Evolutionary conservation across 2,797 vertebrate species (phyloP).

Genomic region (Clarias platycephalus): DNA sequence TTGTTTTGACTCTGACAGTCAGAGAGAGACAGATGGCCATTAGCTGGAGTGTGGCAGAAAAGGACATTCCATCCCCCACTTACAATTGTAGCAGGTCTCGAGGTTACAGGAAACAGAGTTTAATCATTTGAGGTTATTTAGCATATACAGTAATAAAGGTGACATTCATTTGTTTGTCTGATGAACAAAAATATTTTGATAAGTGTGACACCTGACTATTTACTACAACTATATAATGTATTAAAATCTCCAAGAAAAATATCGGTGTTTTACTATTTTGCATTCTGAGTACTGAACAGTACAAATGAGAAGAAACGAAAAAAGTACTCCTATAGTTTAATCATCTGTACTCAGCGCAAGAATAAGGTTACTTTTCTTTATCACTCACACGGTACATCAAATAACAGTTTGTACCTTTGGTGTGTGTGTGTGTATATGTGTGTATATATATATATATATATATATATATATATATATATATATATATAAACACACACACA

Average conservation of each 20-base stretch:
- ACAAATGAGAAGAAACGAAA: neutral
- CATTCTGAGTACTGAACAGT: neutral
- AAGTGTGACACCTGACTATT: no score
- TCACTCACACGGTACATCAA: neutral
- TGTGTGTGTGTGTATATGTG: no score
- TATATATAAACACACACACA: no score
- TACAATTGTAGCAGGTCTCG: slow-evolving; percentile 50
- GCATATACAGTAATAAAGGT: neutral
- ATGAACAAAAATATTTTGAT: neutral
- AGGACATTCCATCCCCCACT: slow-evolving; percentile 57
- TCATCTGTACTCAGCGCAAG: no score
- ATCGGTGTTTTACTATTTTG: neutral
- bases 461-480: no score
- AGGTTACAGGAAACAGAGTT: slow-evolving; percentile 18
- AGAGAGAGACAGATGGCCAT: slow-evolving; percentile 70
- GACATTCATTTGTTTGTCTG: neutral
- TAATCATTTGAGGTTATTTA: neutral
- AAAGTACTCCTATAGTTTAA: no score
- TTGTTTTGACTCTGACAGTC: slow-evolving; percentile 70
- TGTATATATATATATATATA: no score
- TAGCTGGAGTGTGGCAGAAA: slow-evolving; percentile 46
- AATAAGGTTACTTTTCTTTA: neutral
- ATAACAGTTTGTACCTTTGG: neutral
- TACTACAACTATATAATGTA: neutral
- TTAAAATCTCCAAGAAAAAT: neutral